Percentiles rank a stretch among this genome's conserved stretches.
These are phyloP conservation scores for Morus bassanus DNA, from an alignment of 2,797 vertebrate species.

Conservation along the genomic window DNA sequence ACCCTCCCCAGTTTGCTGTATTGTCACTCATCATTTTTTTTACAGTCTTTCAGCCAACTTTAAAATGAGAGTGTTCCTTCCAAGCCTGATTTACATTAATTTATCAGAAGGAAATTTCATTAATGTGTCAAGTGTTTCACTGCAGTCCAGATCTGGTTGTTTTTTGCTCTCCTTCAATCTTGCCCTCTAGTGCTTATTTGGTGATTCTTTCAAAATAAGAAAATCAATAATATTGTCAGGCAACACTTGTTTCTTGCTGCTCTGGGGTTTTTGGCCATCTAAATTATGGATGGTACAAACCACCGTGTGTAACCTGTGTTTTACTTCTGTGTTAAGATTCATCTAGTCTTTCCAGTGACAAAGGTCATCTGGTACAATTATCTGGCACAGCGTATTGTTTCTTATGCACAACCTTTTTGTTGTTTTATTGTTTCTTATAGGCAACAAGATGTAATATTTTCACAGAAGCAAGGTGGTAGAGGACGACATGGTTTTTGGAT, in stretches of 20 bases:
- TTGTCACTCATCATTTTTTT: background rate
- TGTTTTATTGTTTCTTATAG: background rate
- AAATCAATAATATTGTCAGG: background rate
- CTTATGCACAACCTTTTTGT: background rate
- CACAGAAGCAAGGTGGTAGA: background rate
- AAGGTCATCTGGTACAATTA: no score
- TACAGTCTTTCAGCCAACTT: background rate
- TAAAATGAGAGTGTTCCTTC: background rate
- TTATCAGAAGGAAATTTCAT: background rate
- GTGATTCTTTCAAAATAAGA: background rate
- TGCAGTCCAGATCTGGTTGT: background rate
- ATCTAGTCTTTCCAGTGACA: background rate
- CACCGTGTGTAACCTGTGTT: rapidly evolving
- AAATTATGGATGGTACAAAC: background rate
- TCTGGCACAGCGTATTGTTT: background rate
- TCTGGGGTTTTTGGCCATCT: background rate
- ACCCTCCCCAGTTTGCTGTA: background rate
- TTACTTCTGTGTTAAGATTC: background rate
- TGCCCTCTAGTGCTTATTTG: background rate
- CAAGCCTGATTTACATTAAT: background rate
- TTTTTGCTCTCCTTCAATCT: background rate
- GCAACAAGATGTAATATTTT: background rate
- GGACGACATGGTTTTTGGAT: background rate
- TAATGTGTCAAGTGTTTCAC: background rate
- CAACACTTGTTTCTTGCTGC: background rate